These are phyloP conservation scores for Synanthedon andrenaeformis DNA, from an alignment of 2,888 invertebrate species.

Conservation along the genomic window DNA sequence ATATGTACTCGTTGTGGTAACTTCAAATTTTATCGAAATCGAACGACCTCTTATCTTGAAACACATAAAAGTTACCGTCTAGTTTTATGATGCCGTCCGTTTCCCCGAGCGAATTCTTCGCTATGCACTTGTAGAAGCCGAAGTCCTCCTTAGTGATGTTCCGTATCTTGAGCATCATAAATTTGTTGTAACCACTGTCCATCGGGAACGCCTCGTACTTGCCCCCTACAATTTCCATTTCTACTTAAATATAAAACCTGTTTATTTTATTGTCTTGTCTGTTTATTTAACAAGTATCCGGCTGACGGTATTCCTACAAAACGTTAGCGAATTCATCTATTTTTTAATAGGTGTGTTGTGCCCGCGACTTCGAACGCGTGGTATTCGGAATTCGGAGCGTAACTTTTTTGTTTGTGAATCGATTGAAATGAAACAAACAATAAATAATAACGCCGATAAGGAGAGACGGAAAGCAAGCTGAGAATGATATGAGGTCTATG, in stretches of 20 bases:
- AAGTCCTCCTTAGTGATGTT: conserved; percentile 85
- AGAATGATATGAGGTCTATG: too few species aligned
- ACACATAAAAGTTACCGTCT: conserved; percentile 76
- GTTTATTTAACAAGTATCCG: background rate
- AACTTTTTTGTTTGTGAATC: too few species aligned
- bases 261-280: too few species aligned
- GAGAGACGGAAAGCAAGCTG: too few species aligned
- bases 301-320: conserved; percentile 7
- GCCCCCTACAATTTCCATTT: conserved; percentile 82
- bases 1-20: too few species aligned
- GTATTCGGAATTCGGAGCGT: too few species aligned
- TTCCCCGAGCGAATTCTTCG: conserved; percentile 91
- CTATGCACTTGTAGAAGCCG: conserved; percentile 91
- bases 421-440: too few species aligned
- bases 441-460: too few species aligned
- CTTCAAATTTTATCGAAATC: background rate
- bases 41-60: background rate
- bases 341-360: too few species aligned
- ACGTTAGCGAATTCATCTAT: background rate
- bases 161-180: conserved; percentile 91
- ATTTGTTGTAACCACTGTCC: conserved; percentile 91
- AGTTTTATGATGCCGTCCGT: conserved; percentile 92
- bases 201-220: conserved; percentile 90
- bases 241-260: conserved; percentile 69
- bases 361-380: too few species aligned